A percentile compares a stretch with the other conserved stretches of the same genome.
Evolutionary conservation across 2,113 vertebrate genomes (phyloP).

Genomic region (Myrmecobius fasciatus): DNA sequence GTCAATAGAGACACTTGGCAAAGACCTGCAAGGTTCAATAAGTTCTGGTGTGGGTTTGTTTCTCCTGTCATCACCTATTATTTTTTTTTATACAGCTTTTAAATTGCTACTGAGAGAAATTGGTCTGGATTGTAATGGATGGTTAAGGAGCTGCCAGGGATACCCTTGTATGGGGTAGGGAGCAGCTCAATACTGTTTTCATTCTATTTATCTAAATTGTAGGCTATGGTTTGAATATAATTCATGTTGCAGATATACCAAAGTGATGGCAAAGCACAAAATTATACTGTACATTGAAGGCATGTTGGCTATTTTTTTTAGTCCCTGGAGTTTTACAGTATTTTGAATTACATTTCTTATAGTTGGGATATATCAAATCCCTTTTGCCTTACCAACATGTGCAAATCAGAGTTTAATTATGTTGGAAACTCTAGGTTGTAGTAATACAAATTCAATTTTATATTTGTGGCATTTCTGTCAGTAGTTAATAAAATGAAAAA

Average conservation of each 20-base stretch:
- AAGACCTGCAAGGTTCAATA: constrained; percentile 78
- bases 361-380: constrained; percentile 55
- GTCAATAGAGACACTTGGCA: constrained; percentile 76
- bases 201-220: constrained; percentile 78
- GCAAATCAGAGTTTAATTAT: constrained; percentile 57
- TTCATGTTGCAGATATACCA: constrained; percentile 70
- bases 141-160: constrained; percentile 71
- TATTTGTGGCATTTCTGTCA: constrained; percentile 46
- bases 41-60: constrained; percentile 79
- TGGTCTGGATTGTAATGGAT: constrained; percentile 76
- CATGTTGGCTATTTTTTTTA: constrained; percentile 49
- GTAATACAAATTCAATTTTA: constrained; percentile 57
- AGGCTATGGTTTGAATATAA: constrained; percentile 66
- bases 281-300: constrained; percentile 61
- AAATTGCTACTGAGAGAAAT: constrained; percentile 76
- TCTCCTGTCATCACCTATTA: constrained; percentile 78
- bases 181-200: constrained; percentile 75
- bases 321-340: constrained; percentile 51
- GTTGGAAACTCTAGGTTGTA: constrained; percentile 50
- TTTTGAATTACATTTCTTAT: constrained; percentile 30
- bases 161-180: constrained; percentile 57
- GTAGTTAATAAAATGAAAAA: constrained; percentile 20
- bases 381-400: constrained; percentile 34
- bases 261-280: constrained; percentile 67
- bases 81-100: constrained; percentile 79